Conservation (phyloP, 2,888 invertebrate genomes). For the Cataglyphis livida region DNA sequence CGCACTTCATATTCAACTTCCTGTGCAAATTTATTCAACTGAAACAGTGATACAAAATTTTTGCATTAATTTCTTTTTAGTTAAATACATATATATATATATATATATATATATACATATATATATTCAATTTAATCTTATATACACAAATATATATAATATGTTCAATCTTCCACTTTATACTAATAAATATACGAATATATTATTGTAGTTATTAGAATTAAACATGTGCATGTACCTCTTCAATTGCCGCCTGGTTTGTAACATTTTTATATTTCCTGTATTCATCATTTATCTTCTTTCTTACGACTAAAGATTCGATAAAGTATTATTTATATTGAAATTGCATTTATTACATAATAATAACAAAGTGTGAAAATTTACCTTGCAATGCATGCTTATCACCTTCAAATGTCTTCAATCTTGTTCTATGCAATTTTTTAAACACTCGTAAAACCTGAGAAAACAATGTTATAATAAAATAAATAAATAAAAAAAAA, state of each 20-base stretch:
- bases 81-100: too few relatives aligned
- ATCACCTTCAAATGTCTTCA: conserved; percentile 90
- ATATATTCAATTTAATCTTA: too few relatives aligned
- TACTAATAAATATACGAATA: not conserved
- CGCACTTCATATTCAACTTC: conserved; percentile 91
- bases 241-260: conserved; percentile 88
- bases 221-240: conserved; percentile 86
- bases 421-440: conserved; percentile 90
- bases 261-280: conserved; percentile 89
- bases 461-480: conserved; percentile 29
- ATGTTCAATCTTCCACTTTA: not conserved
- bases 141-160: not conserved
- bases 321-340: conserved; percentile 36
- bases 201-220: conserved; percentile 21
- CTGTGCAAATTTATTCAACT: conserved; percentile 90
- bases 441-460: conserved; percentile 91
- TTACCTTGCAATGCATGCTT: conserved; percentile 87
- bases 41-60: conserved; percentile 73
- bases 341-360: not conserved
- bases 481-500: not conserved
- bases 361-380: conserved; percentile 11
- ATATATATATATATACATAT: too few relatives aligned
- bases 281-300: conserved; percentile 92
- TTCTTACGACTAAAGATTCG: conserved; percentile 87
- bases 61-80: not conserved